Evolutionary conservation across 2,888 invertebrate genomes (phyloP), one percentile per base, ranked within the genome.

Genomic region (Ecdyonurus torrentis): DNA sequence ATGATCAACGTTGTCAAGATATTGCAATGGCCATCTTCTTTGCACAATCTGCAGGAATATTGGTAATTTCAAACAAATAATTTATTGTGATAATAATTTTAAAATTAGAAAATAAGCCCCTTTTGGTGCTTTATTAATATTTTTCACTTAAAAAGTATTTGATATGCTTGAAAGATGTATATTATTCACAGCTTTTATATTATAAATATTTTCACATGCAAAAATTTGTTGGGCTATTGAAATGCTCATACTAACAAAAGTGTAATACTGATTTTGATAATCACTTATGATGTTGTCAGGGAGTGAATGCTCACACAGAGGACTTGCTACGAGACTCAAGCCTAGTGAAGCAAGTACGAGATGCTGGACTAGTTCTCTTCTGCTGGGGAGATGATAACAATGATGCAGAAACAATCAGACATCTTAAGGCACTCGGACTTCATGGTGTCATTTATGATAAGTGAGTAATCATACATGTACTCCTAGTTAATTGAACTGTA

Each of bases 331-430:
- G 89, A 65, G 92, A 95, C 76, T 84, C 89, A 5, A 81, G 83
- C 24, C 87, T 91, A 80, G 85, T 93, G 15, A 83, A 86, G 70
- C 74, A 87, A 67, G 91, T 89, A 1, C 87, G 85, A 68, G 83
- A 88, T 69, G 83, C 85, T 19, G 89, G 90, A 15, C 80, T 97
- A 62, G 85, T 95, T 2, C 84, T 95, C 66, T 98, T 98, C 76
- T 94, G 94, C 71, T 98, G 97, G 97, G 98, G 98, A 24, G 95
- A 96, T 70, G 93, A 95, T 70, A 92, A 93, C 73, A 94, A 95
- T 70, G 88, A 91, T 74, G 86, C 86, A 67, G 84, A 85, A 55
- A 91, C 88, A 1, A 91, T 96, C 63, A 84, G 85, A 70, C 84
- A 86, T 71, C 81, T 98, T 37, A 95, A 95, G 74, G 82, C 86